Base-by-base conservation (phyloP, 2,113 vertebrate species). In the Pachypanchax playfairii region DNA sequence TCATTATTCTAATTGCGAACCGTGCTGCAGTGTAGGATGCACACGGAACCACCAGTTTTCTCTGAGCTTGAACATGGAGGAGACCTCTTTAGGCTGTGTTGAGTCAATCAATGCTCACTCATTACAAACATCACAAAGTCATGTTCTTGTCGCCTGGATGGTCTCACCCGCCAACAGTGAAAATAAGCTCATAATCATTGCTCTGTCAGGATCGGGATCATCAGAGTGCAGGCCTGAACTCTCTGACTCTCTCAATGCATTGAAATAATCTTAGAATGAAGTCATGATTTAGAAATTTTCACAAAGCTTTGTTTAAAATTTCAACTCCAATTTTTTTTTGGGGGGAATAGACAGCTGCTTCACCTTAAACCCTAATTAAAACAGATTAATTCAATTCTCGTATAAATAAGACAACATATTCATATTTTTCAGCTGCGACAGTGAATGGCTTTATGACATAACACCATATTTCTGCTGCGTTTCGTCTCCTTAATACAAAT, bases 91-190 rank as follows among this genome's bases (percentile, higher is more conserved):
- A 87, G 79, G 75, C 75, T 41, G 80, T 56, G 73, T 86, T 72
- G 88, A 91, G 85, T 92, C 91, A 90, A 91, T 92, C 92, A 92
- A 85, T 91, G 90, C 83, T 89, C 85, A 88, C 89, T 92, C 90
- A 92, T 92, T 92, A 93, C 87, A 91, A 92, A 85, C 88, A 90
- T 92, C 89, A 89, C 85, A 87, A 90, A 91, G 88, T 91, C 90
- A 85, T 91, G 90, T 91, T 91, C 84, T 82, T 90, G 88, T 91
- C 90, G 85, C 79, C 83, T 89, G 89, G 88, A 91, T 91, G 88
- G 86, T 87, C 91, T 89, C 89, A 86, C 86, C 80, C 90, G 80
- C 83, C 83, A 82, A 87, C 85, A 83, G 86, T 86, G 89, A 86
- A 90, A 91, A 91, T 90, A 85, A 89, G 89, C 91, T 91, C 87